These are phyloP conservation scores for Watsonalla cultraria DNA, from an alignment of 2,888 invertebrate genomes.

Conservation along the genomic window DNA sequence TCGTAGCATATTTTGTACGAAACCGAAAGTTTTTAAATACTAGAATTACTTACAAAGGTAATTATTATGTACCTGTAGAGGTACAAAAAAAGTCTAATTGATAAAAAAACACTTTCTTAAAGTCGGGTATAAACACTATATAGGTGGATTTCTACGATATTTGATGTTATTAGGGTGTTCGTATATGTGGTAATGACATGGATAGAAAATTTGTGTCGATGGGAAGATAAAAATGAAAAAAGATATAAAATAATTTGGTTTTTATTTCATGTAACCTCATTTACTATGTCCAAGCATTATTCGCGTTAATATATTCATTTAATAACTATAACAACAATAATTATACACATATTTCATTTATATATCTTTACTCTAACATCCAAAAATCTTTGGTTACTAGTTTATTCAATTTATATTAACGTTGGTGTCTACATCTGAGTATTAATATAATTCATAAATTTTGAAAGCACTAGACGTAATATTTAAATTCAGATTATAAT, in stretches of 20 bases:
- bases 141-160: too few relatives aligned
- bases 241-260: slow-evolving; percentile 55
- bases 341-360: slow-evolving; percentile 25
- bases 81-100: too few relatives aligned
- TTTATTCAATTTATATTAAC: slow-evolving; percentile 48
- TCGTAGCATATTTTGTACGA: too few relatives aligned
- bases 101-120: too few relatives aligned
- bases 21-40: too few relatives aligned
- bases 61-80: too few relatives aligned
- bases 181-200: too few relatives aligned
- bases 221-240: slow-evolving; percentile 15
- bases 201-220: too few relatives aligned
- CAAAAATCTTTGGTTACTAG: slow-evolving; percentile 76
- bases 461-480: background rate
- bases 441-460: slow-evolving; percentile 27
- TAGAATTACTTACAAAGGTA: too few relatives aligned
- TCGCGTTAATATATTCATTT: slow-evolving; percentile 54
- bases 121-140: too few relatives aligned
- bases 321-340: slow-evolving; percentile 60
- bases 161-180: too few relatives aligned
- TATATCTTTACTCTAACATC: slow-evolving; percentile 48
- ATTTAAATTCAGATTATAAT: background rate
- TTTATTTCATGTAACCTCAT: slow-evolving; percentile 66
- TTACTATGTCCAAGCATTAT: slow-evolving; percentile 64
- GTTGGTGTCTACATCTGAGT: slow-evolving; percentile 48